A percentile compares a stretch with the other conserved stretches of the same genome.
Evolutionary conservation across 2,888 invertebrate species (phyloP).

Genomic region (Punctoribates punctum): DNA sequence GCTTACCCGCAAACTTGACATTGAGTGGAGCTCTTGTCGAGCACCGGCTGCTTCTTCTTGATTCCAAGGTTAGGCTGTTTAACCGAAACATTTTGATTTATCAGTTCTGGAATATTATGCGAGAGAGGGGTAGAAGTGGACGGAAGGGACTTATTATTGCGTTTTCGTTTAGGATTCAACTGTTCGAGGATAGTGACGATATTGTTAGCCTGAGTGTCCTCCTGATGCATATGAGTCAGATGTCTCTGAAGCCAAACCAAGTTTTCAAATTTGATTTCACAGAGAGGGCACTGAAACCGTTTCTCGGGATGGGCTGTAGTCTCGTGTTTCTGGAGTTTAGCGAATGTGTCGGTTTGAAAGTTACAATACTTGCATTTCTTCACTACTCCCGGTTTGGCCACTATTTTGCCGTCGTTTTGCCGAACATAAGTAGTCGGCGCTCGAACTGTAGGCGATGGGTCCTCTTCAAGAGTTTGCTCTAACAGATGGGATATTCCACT

Average conservation of each 20-base stretch:
- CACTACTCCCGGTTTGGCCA: not conserved
- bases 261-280: conserved; percentile 47
- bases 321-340: conserved; percentile 46
- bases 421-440: not conserved
- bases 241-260: conserved; percentile 46
- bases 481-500: not conserved
- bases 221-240: conserved; percentile 44
- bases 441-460: not conserved
- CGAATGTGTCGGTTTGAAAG: conserved; percentile 45
- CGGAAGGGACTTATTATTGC: not conserved
- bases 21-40: conserved; percentile 15
- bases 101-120: not conserved
- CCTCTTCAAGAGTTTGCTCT: conserved; percentile 1
- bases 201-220: conserved; percentile 44
- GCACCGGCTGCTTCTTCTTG: not conserved
- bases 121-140: conserved; percentile 9
- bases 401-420: not conserved
- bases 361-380: conserved; percentile 44
- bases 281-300: conserved; percentile 46
- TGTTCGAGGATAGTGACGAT: conserved; percentile 45
- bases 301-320: conserved; percentile 44
- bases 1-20: conserved; percentile 25
- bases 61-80: not conserved
- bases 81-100: not conserved
- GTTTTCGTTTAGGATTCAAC: conserved; percentile 41